Conservation (phyloP, 2,797 vertebrate genomes). For the Taenioides sp. region DNA sequence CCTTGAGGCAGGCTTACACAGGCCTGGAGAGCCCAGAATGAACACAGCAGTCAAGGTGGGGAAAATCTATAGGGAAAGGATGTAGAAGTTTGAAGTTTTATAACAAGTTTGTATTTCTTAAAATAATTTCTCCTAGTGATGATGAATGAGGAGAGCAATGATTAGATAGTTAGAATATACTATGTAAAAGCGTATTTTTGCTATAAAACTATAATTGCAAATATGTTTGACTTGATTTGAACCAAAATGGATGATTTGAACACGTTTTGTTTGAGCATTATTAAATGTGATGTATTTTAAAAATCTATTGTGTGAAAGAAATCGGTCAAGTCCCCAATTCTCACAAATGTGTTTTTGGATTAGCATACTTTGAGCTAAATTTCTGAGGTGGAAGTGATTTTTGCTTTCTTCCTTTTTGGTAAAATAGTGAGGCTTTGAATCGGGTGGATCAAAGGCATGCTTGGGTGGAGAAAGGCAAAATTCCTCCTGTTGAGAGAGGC, state of each 20-base stretch:
- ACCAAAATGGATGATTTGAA: not conserved
- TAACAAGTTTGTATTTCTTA: constrained; percentile 57
- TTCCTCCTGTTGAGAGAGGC: constrained; percentile 60
- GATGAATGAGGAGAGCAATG: constrained; percentile 53
- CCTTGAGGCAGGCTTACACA: constrained; percentile 76
- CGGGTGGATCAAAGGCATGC: constrained; percentile 70
- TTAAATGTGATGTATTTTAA: constrained; percentile 51
- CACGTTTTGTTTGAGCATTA: constrained; percentile 19
- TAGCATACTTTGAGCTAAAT: constrained; percentile 56
- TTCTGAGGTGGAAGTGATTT: constrained; percentile 65
- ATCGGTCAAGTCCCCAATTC: constrained; percentile 19
- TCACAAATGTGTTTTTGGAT: constrained; percentile 47
- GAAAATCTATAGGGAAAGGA: constrained; percentile 68
- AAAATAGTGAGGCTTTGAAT: constrained; percentile 59
- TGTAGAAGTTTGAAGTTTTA: constrained; percentile 65
- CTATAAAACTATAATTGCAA: no score
- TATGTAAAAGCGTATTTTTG: no score
- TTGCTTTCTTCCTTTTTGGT: constrained; percentile 38
- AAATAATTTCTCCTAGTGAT: constrained; percentile 31
- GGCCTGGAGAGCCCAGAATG: constrained; percentile 60
- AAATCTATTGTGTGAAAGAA: constrained; percentile 24
- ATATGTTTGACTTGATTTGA: no score
- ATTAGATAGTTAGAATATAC: constrained; percentile 26
- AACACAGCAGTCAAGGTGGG: constrained; percentile 49
- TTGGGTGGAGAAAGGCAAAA: constrained; percentile 56